Conservation (phyloP, 2,797 vertebrate genomes). For the Diceros bicornis region DNA sequence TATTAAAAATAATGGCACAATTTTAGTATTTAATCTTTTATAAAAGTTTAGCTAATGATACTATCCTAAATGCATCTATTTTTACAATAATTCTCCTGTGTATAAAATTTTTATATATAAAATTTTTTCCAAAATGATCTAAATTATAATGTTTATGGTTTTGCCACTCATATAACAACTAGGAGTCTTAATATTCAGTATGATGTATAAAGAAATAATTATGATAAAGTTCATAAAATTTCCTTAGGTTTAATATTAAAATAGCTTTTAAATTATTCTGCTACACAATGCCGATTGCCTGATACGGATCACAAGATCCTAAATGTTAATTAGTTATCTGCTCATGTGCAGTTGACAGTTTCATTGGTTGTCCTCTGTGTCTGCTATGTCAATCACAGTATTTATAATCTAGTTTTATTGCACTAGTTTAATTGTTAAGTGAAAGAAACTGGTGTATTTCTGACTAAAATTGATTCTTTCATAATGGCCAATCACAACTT, state of each 20-base stretch:
- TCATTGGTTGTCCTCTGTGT: slow-evolving; percentile 61
- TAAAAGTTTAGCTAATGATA: slow-evolving; percentile 42
- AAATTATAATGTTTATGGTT: neutral
- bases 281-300: neutral
- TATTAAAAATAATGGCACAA: slow-evolving; percentile 26
- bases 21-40: slow-evolving; percentile 60
- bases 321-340: slow-evolving; percentile 43
- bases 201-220: neutral
- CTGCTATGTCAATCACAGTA: neutral
- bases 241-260: slow-evolving; percentile 39
- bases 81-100: neutral
- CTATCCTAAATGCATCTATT: neutral
- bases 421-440: slow-evolving; percentile 52
- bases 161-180: neutral
- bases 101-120: neutral
- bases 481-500: slow-evolving; percentile 40
- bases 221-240: neutral
- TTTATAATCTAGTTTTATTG: slow-evolving; percentile 51
- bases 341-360: slow-evolving; percentile 30
- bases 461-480: slow-evolving; percentile 65
- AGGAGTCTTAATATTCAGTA: slow-evolving; percentile 19
- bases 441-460: slow-evolving; percentile 46
- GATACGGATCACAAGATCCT: neutral
- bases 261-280: slow-evolving; percentile 27
- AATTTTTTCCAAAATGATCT: neutral